Evolutionary conservation across 2,113 vertebrate species (phyloP).

Genomic region (Ammospiza nelsoni): DNA sequence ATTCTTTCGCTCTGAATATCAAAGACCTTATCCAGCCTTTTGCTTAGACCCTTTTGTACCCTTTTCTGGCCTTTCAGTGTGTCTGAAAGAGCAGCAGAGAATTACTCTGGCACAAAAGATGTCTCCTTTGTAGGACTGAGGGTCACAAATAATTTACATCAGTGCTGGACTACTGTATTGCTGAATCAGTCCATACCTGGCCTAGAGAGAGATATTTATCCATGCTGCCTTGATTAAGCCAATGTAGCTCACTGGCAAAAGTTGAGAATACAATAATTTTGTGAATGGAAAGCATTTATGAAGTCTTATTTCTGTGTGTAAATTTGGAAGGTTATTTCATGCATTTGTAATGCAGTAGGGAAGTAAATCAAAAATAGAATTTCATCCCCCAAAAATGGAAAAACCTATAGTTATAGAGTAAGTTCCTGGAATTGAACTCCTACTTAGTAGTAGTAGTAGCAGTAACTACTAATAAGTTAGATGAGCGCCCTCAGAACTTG

Average conservation of each 20-base stretch:
- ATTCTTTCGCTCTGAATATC: background rate
- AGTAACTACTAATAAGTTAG: background rate
- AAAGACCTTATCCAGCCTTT: background rate
- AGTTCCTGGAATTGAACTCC: background rate
- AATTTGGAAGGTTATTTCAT: background rate
- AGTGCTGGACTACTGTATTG: background rate
- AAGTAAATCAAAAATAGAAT: background rate
- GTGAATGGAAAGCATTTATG: background rate
- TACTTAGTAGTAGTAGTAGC: too few species aligned
- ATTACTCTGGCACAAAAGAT: background rate
- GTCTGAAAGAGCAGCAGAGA: background rate
- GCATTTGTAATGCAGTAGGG: background rate
- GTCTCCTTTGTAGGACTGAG: background rate
- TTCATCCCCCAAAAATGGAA: fast-evolving
- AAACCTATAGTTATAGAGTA: background rate
- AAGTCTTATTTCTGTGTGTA: background rate
- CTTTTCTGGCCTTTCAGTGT: background rate
- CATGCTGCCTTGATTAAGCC: background rate
- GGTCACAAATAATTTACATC: background rate
- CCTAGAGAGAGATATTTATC: background rate
- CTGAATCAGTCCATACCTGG: background rate
- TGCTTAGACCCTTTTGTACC: background rate
- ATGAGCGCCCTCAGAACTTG: background rate
- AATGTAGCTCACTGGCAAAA: background rate
- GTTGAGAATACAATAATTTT: background rate